Evolutionary conservation across 2,888 invertebrate species (phyloP).

Genomic region (Melipona beecheii): DNA sequence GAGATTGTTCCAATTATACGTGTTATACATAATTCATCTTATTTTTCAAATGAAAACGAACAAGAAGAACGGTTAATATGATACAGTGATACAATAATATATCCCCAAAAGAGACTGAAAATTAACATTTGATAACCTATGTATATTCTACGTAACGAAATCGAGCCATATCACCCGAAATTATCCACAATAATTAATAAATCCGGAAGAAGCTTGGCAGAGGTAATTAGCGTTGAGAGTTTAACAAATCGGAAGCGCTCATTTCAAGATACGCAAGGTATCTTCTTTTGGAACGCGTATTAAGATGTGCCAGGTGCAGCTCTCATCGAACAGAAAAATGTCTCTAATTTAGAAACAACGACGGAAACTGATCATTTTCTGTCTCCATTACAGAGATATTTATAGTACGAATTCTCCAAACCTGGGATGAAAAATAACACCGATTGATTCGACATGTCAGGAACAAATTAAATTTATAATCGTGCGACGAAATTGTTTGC

Average conservation of each 20-base stretch:
- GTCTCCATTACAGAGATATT: neutral
- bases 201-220: neutral
- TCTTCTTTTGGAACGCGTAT: neutral
- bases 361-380: neutral
- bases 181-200: neutral
- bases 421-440: neutral
- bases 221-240: neutral
- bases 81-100: too few relatives aligned
- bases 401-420: neutral
- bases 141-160: too few relatives aligned
- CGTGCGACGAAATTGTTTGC: slow-evolving; percentile 13
- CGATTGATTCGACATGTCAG: slow-evolving; percentile 3
- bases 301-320: neutral
- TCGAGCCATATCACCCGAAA: too few relatives aligned
- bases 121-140: too few relatives aligned
- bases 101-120: too few relatives aligned
- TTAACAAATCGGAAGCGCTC: neutral
- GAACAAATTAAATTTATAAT: slow-evolving; percentile 26
- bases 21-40: too few relatives aligned
- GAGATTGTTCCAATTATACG: too few relatives aligned
- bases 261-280: neutral
- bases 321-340: neutral
- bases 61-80: too few relatives aligned
- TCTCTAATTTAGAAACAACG: neutral
- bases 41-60: too few relatives aligned